Conservation (phyloP, 2,113 vertebrate genomes). For the Gavialis gangeticus region DNA sequence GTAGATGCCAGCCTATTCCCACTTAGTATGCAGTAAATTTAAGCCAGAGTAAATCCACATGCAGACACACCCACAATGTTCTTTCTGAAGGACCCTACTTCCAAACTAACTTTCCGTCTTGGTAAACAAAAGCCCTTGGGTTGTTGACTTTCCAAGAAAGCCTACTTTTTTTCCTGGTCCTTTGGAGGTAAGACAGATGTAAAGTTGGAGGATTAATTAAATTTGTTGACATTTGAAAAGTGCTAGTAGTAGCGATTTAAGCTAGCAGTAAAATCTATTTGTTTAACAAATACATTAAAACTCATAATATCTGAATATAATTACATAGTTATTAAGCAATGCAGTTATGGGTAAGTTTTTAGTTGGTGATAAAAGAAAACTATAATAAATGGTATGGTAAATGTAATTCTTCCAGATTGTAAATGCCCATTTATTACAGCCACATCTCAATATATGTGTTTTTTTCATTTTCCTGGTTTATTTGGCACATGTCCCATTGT, state of each 20-base stretch:
- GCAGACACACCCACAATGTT: no score
- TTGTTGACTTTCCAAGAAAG: background rate
- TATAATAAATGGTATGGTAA: background rate
- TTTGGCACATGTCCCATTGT: conserved; percentile 9
- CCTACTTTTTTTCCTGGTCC: background rate
- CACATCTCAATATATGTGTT: background rate
- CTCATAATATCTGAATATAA: no score
- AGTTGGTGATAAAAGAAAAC: conserved; percentile 46
- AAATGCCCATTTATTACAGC: conserved; percentile 62
- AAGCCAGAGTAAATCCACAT: no score
- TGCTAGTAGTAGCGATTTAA: background rate
- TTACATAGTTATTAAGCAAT: background rate
- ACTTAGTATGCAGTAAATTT: no score
- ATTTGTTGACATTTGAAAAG: background rate
- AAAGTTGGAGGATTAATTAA: background rate
- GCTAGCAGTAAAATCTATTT: background rate
- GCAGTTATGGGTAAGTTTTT: background rate
- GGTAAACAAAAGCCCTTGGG: background rate
- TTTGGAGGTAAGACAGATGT: background rate
- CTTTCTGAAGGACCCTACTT: background rate
- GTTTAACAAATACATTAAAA: background rate
- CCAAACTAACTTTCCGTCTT: background rate
- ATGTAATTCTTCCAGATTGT: conserved; percentile 61
- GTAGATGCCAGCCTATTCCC: no score
- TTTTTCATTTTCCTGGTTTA: conserved; percentile 39